Percentiles rank a stretch among this genome's conserved stretches.
Evolutionary conservation across 2,113 vertebrate genomes (phyloP).

Genomic region (Puntigrus tetrazona): DNA sequence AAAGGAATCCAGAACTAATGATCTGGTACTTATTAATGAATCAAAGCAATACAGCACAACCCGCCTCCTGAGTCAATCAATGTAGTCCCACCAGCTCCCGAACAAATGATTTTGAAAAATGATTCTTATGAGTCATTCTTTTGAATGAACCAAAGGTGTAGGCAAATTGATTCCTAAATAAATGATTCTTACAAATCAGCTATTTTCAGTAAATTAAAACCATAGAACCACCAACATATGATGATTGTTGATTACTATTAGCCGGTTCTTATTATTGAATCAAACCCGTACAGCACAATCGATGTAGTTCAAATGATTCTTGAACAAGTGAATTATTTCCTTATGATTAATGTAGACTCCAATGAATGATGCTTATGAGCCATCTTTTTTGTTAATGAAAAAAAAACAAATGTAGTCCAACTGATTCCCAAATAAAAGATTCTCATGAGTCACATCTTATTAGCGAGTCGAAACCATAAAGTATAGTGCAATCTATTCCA

Average conservation of each 20-base stretch:
- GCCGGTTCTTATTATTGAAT: neutral
- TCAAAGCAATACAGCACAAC: neutral
- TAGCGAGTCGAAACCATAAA: neutral
- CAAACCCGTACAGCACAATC: neutral
- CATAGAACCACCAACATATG: too few species aligned
- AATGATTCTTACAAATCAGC: neutral
- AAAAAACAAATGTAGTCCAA: neutral
- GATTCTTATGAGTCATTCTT: neutral
- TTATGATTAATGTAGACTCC: neutral
- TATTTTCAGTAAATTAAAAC: neutral
- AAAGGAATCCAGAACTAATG: neutral
- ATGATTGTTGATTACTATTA: neutral
- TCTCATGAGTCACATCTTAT: neutral
- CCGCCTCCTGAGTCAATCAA: too few species aligned
- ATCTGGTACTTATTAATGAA: neutral
- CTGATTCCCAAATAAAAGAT: neutral
- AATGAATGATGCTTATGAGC: too few species aligned
- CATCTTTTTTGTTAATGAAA: neutral
- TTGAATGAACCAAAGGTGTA: neutral
- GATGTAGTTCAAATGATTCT: neutral
- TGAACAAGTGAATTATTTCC: neutral
- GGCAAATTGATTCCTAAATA: neutral
- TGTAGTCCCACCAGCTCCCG: neutral
- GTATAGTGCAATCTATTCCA: neutral
- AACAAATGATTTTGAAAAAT: neutral